phyloP scores from a whole-genome alignment of 1,140 invertebrate species.

The Papilio polyxenes region DNA sequence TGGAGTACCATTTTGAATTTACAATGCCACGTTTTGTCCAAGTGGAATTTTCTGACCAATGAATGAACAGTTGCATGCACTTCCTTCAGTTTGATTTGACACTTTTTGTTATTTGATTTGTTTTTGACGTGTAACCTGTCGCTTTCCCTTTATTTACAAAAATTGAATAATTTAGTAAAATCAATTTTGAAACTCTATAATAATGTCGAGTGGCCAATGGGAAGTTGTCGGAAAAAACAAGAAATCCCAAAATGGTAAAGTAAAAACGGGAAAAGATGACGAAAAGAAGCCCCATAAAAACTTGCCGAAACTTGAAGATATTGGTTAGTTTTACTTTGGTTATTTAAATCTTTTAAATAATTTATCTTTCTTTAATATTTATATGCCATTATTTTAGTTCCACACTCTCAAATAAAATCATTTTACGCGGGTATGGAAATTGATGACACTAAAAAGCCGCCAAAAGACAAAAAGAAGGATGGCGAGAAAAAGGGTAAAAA shows the following conservation, averaged over 20 bases:
- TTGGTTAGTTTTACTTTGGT: constrained; percentile 55
- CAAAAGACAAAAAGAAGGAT: constrained; percentile 75
- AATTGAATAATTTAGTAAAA: constrained; percentile 50
- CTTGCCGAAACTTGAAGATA: constrained; percentile 72
- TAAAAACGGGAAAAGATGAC: constrained; percentile 82
- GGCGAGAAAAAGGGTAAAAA: constrained; percentile 75
- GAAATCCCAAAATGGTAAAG: constrained; percentile 84
- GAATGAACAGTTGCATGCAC: constrained; percentile 45
- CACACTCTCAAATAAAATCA: constrained; percentile 68
- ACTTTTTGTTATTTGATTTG: constrained; percentile 67
- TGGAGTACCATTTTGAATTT: constrained; percentile 47
- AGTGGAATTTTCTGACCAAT: constrained; percentile 74
- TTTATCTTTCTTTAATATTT: constrained; percentile 29
- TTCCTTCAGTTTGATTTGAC: constrained; percentile 54
- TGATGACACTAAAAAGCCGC: constrained; percentile 75
- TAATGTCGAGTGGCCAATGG: constrained; percentile 86
- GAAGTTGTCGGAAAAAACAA: constrained; percentile 88
- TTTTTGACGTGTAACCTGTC: constrained; percentile 76
- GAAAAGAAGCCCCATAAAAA: constrained; percentile 80
- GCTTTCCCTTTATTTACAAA: constrained; percentile 74
- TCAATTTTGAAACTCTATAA: constrained; percentile 54
- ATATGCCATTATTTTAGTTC: constrained; percentile 51
- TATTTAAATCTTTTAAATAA: constrained; percentile 17
- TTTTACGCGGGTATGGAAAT: constrained; percentile 74
- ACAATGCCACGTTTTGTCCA: constrained; percentile 75